phyloP scores from a whole-genome alignment of 2,888 invertebrate species.

The Heliconius sara region DNA sequence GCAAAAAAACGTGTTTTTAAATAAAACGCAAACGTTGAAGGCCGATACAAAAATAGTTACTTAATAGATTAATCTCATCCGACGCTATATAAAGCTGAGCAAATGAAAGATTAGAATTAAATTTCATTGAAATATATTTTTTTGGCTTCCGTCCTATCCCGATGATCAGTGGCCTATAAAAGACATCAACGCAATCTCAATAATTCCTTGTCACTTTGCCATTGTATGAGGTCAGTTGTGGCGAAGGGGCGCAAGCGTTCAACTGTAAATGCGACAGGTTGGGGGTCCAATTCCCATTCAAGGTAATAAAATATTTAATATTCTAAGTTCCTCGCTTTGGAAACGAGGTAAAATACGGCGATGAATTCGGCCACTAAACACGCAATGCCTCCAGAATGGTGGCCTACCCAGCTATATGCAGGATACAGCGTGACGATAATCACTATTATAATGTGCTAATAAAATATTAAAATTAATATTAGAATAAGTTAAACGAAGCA shows the following conservation, averaged over 20 bases:
- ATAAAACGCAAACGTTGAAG: constrained; percentile 12
- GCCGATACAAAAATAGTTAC: constrained; percentile 6
- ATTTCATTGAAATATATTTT: not conserved
- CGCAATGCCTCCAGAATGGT: too few species aligned
- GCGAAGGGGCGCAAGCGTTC: too few species aligned
- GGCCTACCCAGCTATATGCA: too few species aligned
- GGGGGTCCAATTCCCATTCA: too few species aligned
- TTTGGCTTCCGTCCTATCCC: not conserved
- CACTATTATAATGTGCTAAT: not conserved
- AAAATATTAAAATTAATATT: not conserved
- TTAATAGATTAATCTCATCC: not conserved
- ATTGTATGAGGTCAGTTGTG: not conserved
- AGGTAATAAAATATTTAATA: too few species aligned
- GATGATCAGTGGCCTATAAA: constrained; percentile 20
- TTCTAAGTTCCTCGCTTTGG: too few species aligned
- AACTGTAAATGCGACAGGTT: too few species aligned
- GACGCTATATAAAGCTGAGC: not conserved
- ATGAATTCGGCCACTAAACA: too few species aligned
- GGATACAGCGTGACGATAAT: too few species aligned
- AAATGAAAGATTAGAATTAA: not conserved
- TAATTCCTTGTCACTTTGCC: not conserved
- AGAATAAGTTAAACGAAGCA: not conserved
- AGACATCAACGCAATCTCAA: constrained; percentile 33
- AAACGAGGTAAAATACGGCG: too few species aligned
- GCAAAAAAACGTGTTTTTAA: constrained; percentile 20